Conservation (phyloP, 2,113 vertebrate genomes). For the Zingel zingel region DNA sequence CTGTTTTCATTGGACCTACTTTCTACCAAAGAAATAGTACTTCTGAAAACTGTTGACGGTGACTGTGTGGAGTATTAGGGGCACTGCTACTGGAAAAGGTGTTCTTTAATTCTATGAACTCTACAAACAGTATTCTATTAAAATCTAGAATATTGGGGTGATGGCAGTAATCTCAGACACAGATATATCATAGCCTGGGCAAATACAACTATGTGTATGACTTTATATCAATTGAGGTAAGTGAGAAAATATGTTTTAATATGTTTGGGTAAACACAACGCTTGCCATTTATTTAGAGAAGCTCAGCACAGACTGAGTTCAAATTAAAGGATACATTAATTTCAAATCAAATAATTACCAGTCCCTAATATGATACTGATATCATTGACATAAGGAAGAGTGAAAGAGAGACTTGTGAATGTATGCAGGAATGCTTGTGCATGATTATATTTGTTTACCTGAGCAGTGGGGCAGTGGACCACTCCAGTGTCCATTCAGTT, state of each 20-base stretch:
- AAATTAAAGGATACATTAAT: not conserved
- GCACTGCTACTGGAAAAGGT: not conserved
- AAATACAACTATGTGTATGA: slow-evolving; percentile 10
- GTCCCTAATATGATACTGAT: not conserved
- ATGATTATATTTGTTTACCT: slow-evolving; percentile 81
- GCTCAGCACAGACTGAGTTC: not conserved
- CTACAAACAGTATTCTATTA: slow-evolving; percentile 18
- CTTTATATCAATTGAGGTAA: not conserved
- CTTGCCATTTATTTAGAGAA: not conserved
- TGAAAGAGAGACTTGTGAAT: not conserved
- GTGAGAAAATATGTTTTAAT: not conserved
- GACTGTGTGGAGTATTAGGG: not conserved
- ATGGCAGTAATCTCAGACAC: slow-evolving; percentile 6
- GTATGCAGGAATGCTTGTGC: not conserved
- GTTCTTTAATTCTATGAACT: not conserved
- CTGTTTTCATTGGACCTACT: not conserved
- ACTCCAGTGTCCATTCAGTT: slow-evolving; percentile 96
- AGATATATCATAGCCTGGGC: not conserved
- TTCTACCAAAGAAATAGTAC: slow-evolving; percentile 1
- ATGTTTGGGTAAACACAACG: not conserved
- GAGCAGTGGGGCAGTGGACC: slow-evolving; percentile 96
- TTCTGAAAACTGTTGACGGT: not conserved
- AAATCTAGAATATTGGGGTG: not conserved
- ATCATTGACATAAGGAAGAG: not conserved
- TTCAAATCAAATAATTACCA: not conserved